Conservation (phyloP, 2,888 invertebrate species). For the Tinea semifulvella region DNA sequence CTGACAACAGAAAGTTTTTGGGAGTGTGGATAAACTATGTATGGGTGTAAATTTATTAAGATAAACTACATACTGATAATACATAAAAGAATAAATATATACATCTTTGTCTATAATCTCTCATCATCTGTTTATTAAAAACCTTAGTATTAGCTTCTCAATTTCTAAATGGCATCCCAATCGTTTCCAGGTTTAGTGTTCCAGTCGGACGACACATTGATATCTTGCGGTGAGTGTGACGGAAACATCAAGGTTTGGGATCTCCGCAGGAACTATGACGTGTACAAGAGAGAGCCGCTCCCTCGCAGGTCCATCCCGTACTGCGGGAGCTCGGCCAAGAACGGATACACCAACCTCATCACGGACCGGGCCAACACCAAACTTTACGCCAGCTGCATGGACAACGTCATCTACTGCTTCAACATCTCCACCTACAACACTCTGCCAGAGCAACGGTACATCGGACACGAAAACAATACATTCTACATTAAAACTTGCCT, state of each 20-base stretch:
- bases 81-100: too few relatives aligned
- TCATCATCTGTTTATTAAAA: too few relatives aligned
- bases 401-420: constrained; percentile 86
- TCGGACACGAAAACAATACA: constrained; percentile 80
- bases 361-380: constrained; percentile 74
- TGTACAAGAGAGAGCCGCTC: constrained; percentile 72
- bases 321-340: constrained; percentile 72
- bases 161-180: too few relatives aligned
- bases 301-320: constrained; percentile 80
- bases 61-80: too few relatives aligned
- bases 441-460: constrained; percentile 71
- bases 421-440: constrained; percentile 76
- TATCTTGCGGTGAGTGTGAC: constrained; percentile 89
- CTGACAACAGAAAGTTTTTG: too few relatives aligned
- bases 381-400: constrained; percentile 88
- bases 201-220: constrained; percentile 73
- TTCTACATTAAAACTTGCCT: constrained; percentile 88
- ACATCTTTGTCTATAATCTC: too few relatives aligned
- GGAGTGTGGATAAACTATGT: too few relatives aligned
- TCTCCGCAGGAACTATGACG: constrained; percentile 80
- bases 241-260: constrained; percentile 91
- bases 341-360: constrained; percentile 81
- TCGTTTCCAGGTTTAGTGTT: background rate
- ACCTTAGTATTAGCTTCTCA: too few relatives aligned
- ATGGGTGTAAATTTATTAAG: too few relatives aligned